phyloP scores from a whole-genome alignment of 2,797 vertebrate genomes.

The Clamator glandarius region DNA sequence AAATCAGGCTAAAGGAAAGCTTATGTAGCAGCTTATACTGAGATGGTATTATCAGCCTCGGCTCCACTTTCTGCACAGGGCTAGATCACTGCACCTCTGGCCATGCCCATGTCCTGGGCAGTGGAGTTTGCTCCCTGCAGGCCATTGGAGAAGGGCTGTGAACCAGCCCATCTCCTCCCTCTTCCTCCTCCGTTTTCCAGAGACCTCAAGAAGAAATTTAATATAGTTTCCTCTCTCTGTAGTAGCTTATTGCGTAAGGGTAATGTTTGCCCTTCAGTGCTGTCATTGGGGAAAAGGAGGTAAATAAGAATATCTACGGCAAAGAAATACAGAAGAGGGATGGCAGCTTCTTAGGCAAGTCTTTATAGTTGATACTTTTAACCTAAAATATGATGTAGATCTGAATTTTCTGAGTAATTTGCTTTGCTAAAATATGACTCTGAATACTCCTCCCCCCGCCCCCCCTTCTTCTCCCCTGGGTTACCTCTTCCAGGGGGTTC shows the following conservation, averaged over 20 bases:
- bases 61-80: neutral
- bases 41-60: neutral
- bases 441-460: neutral
- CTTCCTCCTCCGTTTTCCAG: neutral
- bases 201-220: neutral
- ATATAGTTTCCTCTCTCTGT: neutral
- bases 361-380: neutral
- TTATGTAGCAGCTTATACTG: neutral
- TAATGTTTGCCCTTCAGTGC: neutral
- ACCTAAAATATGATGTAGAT: too few species aligned
- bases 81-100: neutral
- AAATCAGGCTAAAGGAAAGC: neutral
- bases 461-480: neutral
- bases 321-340: neutral
- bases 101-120: too few species aligned
- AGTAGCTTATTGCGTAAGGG: neutral
- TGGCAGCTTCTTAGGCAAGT: neutral
- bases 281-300: neutral
- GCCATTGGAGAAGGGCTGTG: too few species aligned
- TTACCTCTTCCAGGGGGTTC: neutral
- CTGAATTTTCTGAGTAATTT: neutral
- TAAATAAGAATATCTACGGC: neutral
- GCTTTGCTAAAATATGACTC: too few species aligned
- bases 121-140: too few species aligned
- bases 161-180: fast-evolving